Base-by-base conservation (phyloP, 2,797 vertebrate genomes). In the Xenentodon cancila region DNA sequence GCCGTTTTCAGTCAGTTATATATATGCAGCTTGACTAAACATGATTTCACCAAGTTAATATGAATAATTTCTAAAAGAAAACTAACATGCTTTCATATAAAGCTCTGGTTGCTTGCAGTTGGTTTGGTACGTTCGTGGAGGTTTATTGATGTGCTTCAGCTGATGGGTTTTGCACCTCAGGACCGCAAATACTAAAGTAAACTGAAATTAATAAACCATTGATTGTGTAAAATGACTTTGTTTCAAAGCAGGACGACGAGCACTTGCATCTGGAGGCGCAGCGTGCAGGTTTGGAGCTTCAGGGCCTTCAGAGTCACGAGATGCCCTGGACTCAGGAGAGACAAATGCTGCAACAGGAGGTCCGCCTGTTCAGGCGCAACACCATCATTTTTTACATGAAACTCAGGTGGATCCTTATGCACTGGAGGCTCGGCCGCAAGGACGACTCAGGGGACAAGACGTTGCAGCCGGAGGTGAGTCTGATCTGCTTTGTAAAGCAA, bases 341-440 rank as follows among this genome's bases (percentile, higher is more conserved):
- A 79, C 90, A 79, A 1, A 34, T 91, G 54, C 85, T 99, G 75
- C 96, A 95, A 48, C 96, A 97, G 58, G 96, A 99, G 79, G 89
- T 99, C 45, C 92, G 93, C 9, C 92, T 95, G 82, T 95, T 98
- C 90, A 94, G 94, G 80, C 95, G 97, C 75, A 97, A 96, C 92
- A 94, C 94, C 42, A 92, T 96, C 88, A 92, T 98, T 48, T 90
- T 97, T 71, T 99, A 97, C 55, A 94, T 97, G 86, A 98, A 97
- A 88, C 94, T 99, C 69, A 91, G 95, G 73, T 96, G 96, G 94
- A 93, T 98, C 79, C 94, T 99, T 16, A 94, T 92, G 69, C 96
- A 95, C 77, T 98, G 97, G 97, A 92, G 95, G 73, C 94, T 93
- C 40, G 93, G 95, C 48, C 94, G 91, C 71, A 86, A 88, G 69